These are phyloP conservation scores for Dasyurus viverrinus DNA, from an alignment of 2,113 vertebrate genomes.

Conservation along the genomic window DNA sequence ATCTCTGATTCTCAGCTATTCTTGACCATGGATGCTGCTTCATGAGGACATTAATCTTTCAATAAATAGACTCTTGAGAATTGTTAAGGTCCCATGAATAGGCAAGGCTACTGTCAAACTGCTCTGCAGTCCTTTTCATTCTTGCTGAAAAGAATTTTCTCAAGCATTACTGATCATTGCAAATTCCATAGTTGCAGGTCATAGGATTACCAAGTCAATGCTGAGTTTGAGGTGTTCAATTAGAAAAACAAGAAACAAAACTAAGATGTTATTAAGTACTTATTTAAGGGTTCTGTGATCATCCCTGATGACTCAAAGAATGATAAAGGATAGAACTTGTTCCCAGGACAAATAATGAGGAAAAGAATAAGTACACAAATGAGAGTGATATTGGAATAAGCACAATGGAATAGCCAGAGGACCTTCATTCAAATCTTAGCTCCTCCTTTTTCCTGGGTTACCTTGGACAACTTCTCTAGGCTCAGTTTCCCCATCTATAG, in stretches of 20 bases:
- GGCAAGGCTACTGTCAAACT: not conserved
- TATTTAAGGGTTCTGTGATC: not conserved
- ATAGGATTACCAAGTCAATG: not conserved
- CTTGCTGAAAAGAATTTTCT: not conserved
- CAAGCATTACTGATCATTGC: not conserved
- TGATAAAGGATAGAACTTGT: not conserved
- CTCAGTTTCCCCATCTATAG: not conserved
- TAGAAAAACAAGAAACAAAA: not conserved
- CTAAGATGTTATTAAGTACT: not conserved
- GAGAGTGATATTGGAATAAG: not conserved
- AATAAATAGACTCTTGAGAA: not conserved
- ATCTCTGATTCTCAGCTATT: not conserved
- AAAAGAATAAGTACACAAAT: not conserved
- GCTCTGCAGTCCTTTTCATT: not conserved
- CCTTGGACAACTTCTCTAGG: not conserved
- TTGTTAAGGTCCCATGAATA: not conserved
- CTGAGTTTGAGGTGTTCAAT: not conserved
- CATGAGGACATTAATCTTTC: not conserved
- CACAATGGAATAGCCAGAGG: not conserved
- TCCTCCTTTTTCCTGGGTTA: not conserved
- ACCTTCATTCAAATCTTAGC: not conserved
- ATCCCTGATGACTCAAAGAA: not conserved
- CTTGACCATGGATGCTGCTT: not conserved
- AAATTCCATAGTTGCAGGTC: not conserved
- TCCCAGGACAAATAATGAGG: not conserved